Evolutionary conservation across 2,113 vertebrate genomes (phyloP).

Genomic region (Ptyas mucosa): DNA sequence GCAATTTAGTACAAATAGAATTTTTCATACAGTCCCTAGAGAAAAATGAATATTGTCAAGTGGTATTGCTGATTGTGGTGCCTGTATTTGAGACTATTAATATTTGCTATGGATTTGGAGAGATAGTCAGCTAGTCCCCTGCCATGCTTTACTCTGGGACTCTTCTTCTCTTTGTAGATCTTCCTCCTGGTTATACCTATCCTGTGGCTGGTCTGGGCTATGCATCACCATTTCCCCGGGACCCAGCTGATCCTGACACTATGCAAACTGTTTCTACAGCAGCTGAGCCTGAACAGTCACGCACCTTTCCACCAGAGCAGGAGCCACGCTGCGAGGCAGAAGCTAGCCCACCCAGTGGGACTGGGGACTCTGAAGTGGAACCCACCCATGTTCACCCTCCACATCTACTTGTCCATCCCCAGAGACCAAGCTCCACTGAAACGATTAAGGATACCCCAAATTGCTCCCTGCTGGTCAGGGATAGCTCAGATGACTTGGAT

Average conservation of each 20-base stretch:
- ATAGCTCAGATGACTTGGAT: slow-evolving; percentile 17
- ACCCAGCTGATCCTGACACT: slow-evolving; percentile 80
- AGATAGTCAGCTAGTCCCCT: background rate
- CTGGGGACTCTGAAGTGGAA: background rate
- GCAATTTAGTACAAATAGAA: background rate
- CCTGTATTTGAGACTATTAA: background rate
- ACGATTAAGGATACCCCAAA: background rate
- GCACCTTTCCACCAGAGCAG: slow-evolving; percentile 62
- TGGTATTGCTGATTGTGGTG: background rate
- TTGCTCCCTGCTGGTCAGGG: slow-evolving; percentile 34
- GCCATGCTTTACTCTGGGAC: accelerated
- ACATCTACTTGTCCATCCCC: slow-evolving; percentile 44
- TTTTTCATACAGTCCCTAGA: background rate
- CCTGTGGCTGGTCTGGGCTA: slow-evolving; percentile 75
- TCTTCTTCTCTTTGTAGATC: slow-evolving; percentile 65
- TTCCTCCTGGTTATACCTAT: slow-evolving; percentile 83
- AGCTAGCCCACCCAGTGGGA: slow-evolving; percentile 17
- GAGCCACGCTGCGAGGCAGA: slow-evolving; percentile 29
- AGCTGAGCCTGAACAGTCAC: slow-evolving; percentile 65
- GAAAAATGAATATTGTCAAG: background rate
- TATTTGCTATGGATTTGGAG: background rate
- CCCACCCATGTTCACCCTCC: slow-evolving; percentile 24
- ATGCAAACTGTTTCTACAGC: slow-evolving; percentile 71
- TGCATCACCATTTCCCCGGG: slow-evolving; percentile 72
- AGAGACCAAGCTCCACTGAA: slow-evolving; percentile 45